Base-by-base conservation (phyloP, 2,888 invertebrate genomes). In the Chloroclysta siterata region DNA sequence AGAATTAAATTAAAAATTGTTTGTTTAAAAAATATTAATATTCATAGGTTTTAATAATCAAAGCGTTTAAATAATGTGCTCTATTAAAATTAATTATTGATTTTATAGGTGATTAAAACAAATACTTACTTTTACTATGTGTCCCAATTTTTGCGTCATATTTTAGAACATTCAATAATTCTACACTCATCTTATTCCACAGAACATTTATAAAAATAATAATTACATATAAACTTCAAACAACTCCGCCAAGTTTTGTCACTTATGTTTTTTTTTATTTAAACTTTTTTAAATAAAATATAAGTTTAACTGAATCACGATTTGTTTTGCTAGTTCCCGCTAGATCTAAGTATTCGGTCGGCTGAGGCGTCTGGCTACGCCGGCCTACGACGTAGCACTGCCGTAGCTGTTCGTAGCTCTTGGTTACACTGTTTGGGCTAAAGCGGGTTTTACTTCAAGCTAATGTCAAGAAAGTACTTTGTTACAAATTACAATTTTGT, bases 321-420 rank as follows among this genome's bases (percentile, higher is more conserved):
- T 39, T 39, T 39, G 36, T 10, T 52, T 10, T 17, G 17, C 2
- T 46, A 46, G 44, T 67, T 69, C 68, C 51, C 65, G 52, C 14
- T 46, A 54, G 44, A 36, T 51, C 63, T 60, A 13, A 61, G 44
- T 10, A 71, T 76, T 74, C 72, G 46, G 13, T 52, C 17, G 56
- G 70, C 65, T 17, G 63, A 66, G 78, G 78, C 91, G 89, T 86
- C 85, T 81, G 81, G 81, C 89, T 86, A 84, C 88, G 85, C 74
- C 79, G 82, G 78, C 75, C 85, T 85, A 85, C 89, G 88, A 72
- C 86, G 90, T 89, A 90, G 89, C 86, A 92, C 91, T 92, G 89
- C 73, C 80, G 79, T 76, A 71, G 67, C 55, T 52, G 48, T 60
- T 60, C 62, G 63, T 61, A 69, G 65, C 64, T 57, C 62, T 47